phyloP scores from a whole-genome alignment of 2,113 vertebrate species.

The Lepus americanus region DNA sequence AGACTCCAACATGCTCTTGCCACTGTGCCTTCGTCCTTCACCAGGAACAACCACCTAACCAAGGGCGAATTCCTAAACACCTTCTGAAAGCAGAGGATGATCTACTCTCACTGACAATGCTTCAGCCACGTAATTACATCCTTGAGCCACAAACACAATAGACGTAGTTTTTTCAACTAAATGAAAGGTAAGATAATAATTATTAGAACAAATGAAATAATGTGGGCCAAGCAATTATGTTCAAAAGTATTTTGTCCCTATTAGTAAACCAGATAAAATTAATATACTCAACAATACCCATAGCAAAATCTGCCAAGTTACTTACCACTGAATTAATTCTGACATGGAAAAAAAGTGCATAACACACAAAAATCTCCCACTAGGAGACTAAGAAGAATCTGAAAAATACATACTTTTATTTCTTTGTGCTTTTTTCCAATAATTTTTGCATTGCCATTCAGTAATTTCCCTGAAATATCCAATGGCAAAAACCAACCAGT shows the following conservation, averaged over 20 bases:
- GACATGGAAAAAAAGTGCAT: too few relatives aligned
- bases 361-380: not conserved
- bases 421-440: not conserved
- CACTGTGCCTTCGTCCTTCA: not conserved
- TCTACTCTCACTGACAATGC: not conserved
- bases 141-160: not conserved
- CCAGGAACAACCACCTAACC: not conserved
- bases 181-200: not conserved
- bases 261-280: not conserved
- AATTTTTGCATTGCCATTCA: not conserved
- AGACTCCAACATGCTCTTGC: rapidly evolving
- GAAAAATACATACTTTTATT: not conserved
- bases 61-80: rapidly evolving
- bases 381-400: not conserved
- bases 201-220: slow-evolving; percentile 44
- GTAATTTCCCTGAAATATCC: not conserved
- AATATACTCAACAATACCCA: not conserved
- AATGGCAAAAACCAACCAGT: not conserved
- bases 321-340: not conserved
- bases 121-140: not conserved
- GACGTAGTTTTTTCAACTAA: not conserved
- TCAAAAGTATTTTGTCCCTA: not conserved
- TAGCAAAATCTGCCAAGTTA: not conserved
- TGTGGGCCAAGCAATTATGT: not conserved
- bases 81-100: not conserved